Conservation (phyloP, 1,140 invertebrate species). For the Magallana gigas region DNA sequence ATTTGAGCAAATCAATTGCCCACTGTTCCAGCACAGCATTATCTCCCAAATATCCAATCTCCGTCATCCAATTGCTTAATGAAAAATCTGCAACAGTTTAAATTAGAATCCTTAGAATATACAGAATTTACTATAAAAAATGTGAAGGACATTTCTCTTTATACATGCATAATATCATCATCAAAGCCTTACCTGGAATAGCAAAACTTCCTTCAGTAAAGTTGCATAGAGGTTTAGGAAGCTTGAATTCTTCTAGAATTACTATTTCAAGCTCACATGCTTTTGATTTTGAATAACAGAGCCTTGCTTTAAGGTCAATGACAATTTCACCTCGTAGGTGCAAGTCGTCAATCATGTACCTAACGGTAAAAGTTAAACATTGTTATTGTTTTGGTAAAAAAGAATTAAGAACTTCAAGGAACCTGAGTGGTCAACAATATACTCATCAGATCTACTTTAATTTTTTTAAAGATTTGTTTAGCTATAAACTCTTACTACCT, state of each 20-base stretch:
- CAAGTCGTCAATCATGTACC: slow-evolving; percentile 11
- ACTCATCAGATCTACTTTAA: neutral
- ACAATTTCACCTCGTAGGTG: neutral
- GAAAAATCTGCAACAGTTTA: slow-evolving; percentile 3
- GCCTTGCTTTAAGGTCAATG: neutral
- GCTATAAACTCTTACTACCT: too few species aligned
- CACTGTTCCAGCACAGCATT: neutral
- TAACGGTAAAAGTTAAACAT: neutral
- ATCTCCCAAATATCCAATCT: neutral
- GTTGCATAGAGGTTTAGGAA: neutral
- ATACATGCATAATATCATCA: too few species aligned
- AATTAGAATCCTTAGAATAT: too few species aligned
- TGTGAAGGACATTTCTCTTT: too few species aligned
- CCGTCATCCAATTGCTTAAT: neutral
- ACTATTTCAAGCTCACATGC: neutral
- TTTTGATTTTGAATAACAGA: neutral
- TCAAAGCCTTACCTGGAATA: neutral
- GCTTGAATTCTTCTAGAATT: neutral
- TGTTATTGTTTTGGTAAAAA: too few species aligned
- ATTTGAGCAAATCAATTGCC: slow-evolving; percentile 35
- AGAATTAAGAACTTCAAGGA: too few species aligned
- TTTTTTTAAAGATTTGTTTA: too few species aligned
- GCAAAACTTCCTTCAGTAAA: neutral
- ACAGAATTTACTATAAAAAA: too few species aligned
- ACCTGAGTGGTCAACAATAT: too few species aligned